A percentile compares a stretch with the other conserved stretches of the same genome.
phyloP scores from a whole-genome alignment of 2,113 vertebrate genomes.

The Apodemus speciosus region DNA sequence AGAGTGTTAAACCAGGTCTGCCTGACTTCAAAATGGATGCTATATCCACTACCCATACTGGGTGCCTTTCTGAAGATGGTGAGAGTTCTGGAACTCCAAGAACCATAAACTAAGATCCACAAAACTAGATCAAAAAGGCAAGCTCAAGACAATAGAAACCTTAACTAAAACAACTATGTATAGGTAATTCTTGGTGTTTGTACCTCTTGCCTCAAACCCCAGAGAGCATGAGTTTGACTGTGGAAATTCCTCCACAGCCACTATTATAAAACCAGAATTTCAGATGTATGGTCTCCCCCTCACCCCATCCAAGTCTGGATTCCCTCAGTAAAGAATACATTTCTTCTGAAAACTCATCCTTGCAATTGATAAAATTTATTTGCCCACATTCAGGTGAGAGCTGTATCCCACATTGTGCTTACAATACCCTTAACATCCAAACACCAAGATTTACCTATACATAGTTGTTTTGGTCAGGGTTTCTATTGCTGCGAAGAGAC shows the following conservation, averaged over 20 bases:
- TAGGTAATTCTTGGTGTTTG: background rate
- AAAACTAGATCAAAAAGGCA: background rate
- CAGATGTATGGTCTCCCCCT: background rate
- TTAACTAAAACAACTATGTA: background rate
- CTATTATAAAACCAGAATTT: conserved; percentile 31
- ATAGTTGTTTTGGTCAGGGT: background rate
- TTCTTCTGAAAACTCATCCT: conserved; percentile 31
- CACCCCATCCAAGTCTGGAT: background rate
- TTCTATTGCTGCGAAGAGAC: background rate
- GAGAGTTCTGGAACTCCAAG: background rate
- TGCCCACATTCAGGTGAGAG: conserved; percentile 20
- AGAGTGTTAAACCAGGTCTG: conserved; percentile 22
- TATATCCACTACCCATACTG: background rate
- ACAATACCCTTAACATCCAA: background rate
- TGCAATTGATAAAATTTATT: conserved; percentile 22
- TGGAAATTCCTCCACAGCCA: background rate
- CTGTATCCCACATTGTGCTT: background rate
- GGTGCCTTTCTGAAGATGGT: background rate
- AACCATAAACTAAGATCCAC: background rate
- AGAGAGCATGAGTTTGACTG: background rate
- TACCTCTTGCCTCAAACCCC: background rate
- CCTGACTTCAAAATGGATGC: background rate
- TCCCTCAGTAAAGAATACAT: conserved; percentile 30
- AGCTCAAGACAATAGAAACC: background rate
- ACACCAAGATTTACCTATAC: background rate